Conservation (phyloP, 2,113 vertebrate genomes). For the Egretta garzetta region DNA sequence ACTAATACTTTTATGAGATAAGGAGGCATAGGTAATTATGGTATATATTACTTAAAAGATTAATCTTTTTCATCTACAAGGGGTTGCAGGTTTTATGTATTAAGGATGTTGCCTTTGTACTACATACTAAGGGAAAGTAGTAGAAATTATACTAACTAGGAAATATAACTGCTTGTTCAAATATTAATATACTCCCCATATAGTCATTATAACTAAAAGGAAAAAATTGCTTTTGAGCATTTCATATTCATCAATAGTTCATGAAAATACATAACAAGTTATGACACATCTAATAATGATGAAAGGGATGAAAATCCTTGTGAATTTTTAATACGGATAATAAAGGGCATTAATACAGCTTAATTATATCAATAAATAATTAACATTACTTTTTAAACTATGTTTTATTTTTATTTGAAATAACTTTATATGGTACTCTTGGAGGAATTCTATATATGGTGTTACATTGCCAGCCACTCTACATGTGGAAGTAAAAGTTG, state of each 20-base stretch:
- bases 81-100: background rate
- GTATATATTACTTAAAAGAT: background rate
- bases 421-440: background rate
- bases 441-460: conserved; percentile 1
- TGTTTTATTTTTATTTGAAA: conserved; percentile 62
- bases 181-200: conserved; percentile 55
- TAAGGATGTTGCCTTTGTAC: background rate
- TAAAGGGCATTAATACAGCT: conserved; percentile 45
- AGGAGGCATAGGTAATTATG: background rate
- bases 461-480: background rate
- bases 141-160: conserved; percentile 4
- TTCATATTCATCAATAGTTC: conserved; percentile 43
- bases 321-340: conserved; percentile 56
- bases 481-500: conserved; percentile 21
- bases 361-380: conserved; percentile 58
- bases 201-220: conserved; percentile 35
- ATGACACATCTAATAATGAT: conserved; percentile 59
- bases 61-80: background rate
- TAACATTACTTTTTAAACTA: conserved; percentile 48
- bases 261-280: conserved; percentile 49
- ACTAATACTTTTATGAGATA: background rate
- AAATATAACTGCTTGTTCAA: conserved; percentile 43
- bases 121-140: background rate
- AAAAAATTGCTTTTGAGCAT: conserved; percentile 22
- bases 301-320: conserved; percentile 45